Percentiles rank a stretch among this genome's conserved stretches.
Evolutionary conservation across 2,888 invertebrate genomes (phyloP).

Genomic region (Saturnia pavonia): DNA sequence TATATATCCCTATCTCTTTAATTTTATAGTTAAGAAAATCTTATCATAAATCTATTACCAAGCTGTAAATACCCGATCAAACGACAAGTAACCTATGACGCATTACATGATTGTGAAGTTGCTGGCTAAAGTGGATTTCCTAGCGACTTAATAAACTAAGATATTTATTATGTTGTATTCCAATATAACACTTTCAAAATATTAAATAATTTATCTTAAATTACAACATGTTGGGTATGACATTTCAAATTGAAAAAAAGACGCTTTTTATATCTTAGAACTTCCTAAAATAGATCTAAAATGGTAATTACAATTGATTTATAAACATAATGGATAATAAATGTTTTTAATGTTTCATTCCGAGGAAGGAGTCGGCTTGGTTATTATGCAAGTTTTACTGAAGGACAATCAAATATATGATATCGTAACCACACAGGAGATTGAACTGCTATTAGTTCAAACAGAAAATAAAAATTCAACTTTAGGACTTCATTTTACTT

Average conservation of each 20-base stretch:
- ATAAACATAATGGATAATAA: too few species aligned
- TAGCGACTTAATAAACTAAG: background rate
- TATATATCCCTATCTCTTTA: background rate
- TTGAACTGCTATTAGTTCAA: background rate
- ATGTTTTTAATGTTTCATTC: too few species aligned
- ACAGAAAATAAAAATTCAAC: background rate
- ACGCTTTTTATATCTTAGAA: background rate
- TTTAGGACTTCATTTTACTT: background rate
- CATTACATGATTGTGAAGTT: background rate
- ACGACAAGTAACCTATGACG: background rate
- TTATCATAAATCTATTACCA: background rate
- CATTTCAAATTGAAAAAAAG: background rate
- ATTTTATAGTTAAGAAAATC: background rate
- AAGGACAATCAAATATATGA: background rate
- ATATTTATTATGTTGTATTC: constrained; percentile 11
- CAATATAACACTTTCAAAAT: background rate
- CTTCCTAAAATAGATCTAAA: too few species aligned
- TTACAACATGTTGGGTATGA: background rate
- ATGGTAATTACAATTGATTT: background rate
- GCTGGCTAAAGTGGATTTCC: background rate
- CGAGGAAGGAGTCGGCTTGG: too few species aligned
- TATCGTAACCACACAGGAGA: background rate
- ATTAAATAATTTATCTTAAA: background rate
- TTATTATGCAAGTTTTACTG: background rate
- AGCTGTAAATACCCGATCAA: background rate